Evolutionary conservation across 2,113 vertebrate species (phyloP).

Genomic region (Prunella fulvescens): DNA sequence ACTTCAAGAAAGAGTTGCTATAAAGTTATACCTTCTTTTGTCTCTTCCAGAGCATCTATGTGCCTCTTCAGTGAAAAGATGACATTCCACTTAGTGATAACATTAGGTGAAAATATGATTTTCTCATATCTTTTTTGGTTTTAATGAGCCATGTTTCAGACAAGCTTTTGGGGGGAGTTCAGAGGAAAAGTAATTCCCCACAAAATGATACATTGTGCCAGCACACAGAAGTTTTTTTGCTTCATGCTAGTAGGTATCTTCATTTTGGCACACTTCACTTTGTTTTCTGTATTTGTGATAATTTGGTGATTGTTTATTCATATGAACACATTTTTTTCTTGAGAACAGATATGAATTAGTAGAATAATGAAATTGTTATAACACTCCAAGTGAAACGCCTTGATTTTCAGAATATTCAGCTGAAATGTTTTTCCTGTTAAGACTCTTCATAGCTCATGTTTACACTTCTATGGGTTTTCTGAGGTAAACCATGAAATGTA

Average conservation of each 20-base stretch:
- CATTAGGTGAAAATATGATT: neutral
- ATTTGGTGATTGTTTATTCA: neutral
- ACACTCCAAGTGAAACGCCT: neutral
- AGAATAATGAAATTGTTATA: neutral
- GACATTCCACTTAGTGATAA: neutral
- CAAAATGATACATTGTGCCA: neutral
- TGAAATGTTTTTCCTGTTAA: neutral
- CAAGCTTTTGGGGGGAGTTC: neutral
- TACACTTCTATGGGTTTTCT: neutral
- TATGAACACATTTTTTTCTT: neutral
- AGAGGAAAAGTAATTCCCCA: neutral
- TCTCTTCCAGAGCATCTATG: neutral
- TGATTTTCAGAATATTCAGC: neutral
- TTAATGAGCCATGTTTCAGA: neutral
- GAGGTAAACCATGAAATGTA: neutral
- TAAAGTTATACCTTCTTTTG: neutral
- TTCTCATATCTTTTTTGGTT: neutral
- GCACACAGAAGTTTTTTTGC: neutral
- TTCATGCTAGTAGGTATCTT: neutral
- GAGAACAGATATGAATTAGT: neutral
- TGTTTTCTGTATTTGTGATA: neutral
- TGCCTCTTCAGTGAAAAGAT: neutral
- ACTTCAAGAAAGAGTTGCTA: neutral
- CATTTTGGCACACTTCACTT: neutral
- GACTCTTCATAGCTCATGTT: neutral